Conservation (phyloP, 1,140 invertebrate species). For the Hyphantria cunea region DNA sequence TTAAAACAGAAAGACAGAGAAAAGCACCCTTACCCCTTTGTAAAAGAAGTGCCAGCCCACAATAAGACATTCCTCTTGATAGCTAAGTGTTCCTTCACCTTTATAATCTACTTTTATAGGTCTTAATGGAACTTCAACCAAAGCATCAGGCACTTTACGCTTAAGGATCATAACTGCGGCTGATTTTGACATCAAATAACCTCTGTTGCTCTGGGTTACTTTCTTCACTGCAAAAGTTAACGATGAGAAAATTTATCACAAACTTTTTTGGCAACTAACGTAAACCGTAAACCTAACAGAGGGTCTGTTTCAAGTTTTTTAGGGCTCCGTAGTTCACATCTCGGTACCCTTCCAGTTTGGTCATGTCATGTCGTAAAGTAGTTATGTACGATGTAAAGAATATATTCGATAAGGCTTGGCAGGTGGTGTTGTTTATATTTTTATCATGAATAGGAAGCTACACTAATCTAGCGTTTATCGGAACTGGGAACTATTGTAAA, state of each 20-base stretch:
- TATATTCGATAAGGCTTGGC: too few relatives aligned
- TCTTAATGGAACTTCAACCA: constrained; percentile 53
- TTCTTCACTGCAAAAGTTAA: neutral
- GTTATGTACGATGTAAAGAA: too few relatives aligned
- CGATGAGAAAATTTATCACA: neutral
- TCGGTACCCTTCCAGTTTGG: too few relatives aligned
- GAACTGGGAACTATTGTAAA: too few relatives aligned
- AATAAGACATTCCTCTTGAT: constrained; percentile 63
- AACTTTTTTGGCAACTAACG: neutral
- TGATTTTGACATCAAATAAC: constrained; percentile 54
- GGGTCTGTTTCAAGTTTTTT: too few relatives aligned
- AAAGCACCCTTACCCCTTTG: constrained; percentile 47
- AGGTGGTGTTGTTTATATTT: too few relatives aligned
- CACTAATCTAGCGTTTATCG: too few relatives aligned
- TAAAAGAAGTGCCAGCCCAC: constrained; percentile 71
- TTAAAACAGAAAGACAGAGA: too few relatives aligned
- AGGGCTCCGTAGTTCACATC: too few relatives aligned
- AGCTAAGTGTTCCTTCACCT: constrained; percentile 38
- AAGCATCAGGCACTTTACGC: constrained; percentile 52
- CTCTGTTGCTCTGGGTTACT: constrained; percentile 5
- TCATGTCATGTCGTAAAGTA: too few relatives aligned
- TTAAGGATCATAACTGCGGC: constrained; percentile 55
- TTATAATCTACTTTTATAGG: constrained; percentile 50
- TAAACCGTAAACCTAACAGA: too few relatives aligned
- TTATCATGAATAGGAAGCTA: too few relatives aligned